Conservation (phyloP, 2,888 invertebrate species). For the Plemyria rubiginata region DNA sequence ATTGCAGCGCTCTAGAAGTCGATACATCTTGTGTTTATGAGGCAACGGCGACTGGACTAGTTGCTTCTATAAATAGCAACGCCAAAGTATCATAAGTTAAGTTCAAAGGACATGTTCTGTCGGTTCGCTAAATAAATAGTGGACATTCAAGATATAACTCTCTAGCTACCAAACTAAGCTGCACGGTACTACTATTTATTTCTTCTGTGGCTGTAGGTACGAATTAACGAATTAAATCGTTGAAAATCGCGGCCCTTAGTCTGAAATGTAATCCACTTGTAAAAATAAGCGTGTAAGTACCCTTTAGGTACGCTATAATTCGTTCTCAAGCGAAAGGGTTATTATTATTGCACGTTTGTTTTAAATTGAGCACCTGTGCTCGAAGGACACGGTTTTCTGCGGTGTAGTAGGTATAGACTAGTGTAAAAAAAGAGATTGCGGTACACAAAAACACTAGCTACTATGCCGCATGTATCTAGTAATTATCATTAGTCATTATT, state of each 20-base stretch:
- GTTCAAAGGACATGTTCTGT: constrained; percentile 10
- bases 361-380: constrained; percentile 32
- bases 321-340: constrained; percentile 6
- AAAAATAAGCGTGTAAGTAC: background rate
- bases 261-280: background rate
- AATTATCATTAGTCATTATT: too few relatives aligned
- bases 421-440: too few relatives aligned
- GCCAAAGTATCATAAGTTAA: constrained; percentile 17
- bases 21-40: constrained; percentile 17
- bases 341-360: constrained; percentile 16
- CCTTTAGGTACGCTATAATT: background rate
- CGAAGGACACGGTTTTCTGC: constrained; percentile 10
- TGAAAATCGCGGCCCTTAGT: too few relatives aligned
- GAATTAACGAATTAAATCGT: too few relatives aligned
- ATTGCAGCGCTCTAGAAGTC: constrained; percentile 14
- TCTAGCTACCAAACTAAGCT: too few relatives aligned
- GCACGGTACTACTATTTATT: too few relatives aligned
- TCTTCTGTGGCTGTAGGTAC: too few relatives aligned
- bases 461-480: too few relatives aligned
- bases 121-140: background rate
- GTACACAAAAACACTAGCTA: too few relatives aligned
- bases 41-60: constrained; percentile 12
- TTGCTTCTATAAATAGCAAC: constrained; percentile 23
- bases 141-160: too few relatives aligned
- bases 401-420: background rate